Percentiles rank a stretch among this genome's conserved stretches.
phyloP scores from a whole-genome alignment of 2,797 vertebrate species.

The Poeciliopsis infans region DNA sequence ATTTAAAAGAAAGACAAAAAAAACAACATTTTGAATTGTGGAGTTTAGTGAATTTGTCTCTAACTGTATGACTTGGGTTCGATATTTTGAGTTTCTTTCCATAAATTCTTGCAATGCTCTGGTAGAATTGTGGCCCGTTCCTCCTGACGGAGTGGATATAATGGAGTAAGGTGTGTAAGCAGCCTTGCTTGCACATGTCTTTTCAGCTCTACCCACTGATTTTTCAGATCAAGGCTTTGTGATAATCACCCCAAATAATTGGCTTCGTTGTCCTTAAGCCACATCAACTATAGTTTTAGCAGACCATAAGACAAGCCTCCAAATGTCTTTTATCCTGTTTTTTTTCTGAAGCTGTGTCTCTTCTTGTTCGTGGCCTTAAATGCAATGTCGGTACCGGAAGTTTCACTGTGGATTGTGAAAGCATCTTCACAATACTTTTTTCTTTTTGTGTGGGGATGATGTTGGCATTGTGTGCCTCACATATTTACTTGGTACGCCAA shows the following conservation, averaged over 20 bases:
- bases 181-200: not conserved
- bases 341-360: not conserved
- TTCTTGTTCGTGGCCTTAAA: not conserved
- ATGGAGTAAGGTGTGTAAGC: not conserved
- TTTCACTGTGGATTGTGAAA: not conserved
- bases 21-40: not conserved
- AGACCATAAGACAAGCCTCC: not conserved
- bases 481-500: not conserved
- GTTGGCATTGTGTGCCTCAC: not conserved
- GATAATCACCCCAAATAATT: not conserved
- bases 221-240: not conserved
- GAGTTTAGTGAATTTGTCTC: not conserved
- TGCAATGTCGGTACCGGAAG: not conserved
- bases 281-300: not conserved
- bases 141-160: not conserved
- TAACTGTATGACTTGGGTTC: not conserved
- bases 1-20: not conserved
- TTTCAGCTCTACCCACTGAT: not conserved
- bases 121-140: not conserved
- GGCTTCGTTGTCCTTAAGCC: not conserved
- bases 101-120: not conserved
- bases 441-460: not conserved
- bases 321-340: not conserved
- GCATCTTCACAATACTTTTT: not conserved
- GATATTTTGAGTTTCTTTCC: not conserved